Percentiles rank a stretch among this genome's conserved stretches.
Evolutionary conservation across 2,113 vertebrate genomes (phyloP).

Genomic region (Bothrops jararaca): DNA sequence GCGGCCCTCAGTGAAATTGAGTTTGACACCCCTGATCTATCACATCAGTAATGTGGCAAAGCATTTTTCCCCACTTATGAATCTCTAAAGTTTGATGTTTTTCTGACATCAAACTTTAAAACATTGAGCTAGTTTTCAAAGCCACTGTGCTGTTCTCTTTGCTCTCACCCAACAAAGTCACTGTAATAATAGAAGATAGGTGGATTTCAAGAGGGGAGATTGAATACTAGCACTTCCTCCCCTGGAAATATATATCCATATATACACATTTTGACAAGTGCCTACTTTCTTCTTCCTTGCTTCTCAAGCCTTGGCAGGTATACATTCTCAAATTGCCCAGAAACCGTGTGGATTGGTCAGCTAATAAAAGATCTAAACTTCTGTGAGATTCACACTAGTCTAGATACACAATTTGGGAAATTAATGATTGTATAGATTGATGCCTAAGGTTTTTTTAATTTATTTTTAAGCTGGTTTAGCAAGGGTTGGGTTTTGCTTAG

Average conservation of each 20-base stretch:
- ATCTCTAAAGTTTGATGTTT: not conserved
- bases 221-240: not conserved
- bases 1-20: too few species aligned
- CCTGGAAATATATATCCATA: not conserved
- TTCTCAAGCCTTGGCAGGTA: not conserved
- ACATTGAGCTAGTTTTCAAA: not conserved
- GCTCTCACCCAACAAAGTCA: not conserved
- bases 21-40: not conserved
- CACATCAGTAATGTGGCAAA: not conserved
- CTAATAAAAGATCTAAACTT: not conserved
- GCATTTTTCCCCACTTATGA: not conserved
- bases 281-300: not conserved
- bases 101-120: not conserved
- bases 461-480: not conserved
- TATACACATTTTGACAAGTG: not conserved
- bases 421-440: not conserved
- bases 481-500: not conserved
- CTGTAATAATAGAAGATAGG: not conserved
- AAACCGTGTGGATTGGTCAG: not conserved
- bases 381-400: not conserved
- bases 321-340: not conserved
- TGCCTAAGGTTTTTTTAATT: too few species aligned
- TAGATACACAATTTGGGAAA: not conserved
- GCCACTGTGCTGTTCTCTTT: not conserved
- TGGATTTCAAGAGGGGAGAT: not conserved